These are phyloP conservation scores for Microcebus jonahi DNA, from an alignment of 2,113 vertebrate genomes.

Conservation along the genomic window DNA sequence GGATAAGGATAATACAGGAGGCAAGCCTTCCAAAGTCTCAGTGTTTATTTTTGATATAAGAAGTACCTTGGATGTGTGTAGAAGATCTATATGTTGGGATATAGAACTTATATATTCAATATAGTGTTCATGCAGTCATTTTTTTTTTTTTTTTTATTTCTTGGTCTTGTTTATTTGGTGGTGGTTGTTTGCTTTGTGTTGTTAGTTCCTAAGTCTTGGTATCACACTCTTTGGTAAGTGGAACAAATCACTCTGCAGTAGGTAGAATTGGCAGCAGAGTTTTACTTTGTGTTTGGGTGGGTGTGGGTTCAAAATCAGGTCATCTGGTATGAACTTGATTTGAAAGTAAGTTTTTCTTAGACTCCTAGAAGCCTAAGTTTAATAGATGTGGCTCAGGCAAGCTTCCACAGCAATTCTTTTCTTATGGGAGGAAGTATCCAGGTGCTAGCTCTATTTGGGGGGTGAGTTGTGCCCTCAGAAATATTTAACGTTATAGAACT, in stretches of 20 bases:
- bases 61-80: neutral
- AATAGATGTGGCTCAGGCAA: neutral
- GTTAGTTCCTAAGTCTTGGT: conserved; percentile 32
- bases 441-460: neutral
- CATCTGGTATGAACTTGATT: neutral
- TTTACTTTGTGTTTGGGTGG: conserved; percentile 48
- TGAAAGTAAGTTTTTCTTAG: conserved; percentile 48
- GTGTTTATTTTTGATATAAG: conserved; percentile 16
- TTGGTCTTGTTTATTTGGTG: neutral
- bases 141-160: neutral
- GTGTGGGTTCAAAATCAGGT: conserved; percentile 36
- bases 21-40: neutral
- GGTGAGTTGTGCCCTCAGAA: conserved; percentile 25
- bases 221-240: conserved; percentile 8
- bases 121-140: neutral
- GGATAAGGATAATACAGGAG: neutral
- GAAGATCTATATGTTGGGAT: conserved; percentile 7
- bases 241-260: conserved; percentile 29
- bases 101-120: neutral
- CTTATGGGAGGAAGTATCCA: conserved; percentile 9
- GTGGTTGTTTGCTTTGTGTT: neutral
- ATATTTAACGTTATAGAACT: conserved; percentile 57
- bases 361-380: neutral
- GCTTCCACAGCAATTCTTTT: conserved; percentile 20
- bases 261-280: conserved; percentile 32